Percentiles rank a stretch among this genome's conserved stretches.
phyloP scores from a whole-genome alignment of 2,113 vertebrate genomes.

The Pterophyllum scalare region DNA sequence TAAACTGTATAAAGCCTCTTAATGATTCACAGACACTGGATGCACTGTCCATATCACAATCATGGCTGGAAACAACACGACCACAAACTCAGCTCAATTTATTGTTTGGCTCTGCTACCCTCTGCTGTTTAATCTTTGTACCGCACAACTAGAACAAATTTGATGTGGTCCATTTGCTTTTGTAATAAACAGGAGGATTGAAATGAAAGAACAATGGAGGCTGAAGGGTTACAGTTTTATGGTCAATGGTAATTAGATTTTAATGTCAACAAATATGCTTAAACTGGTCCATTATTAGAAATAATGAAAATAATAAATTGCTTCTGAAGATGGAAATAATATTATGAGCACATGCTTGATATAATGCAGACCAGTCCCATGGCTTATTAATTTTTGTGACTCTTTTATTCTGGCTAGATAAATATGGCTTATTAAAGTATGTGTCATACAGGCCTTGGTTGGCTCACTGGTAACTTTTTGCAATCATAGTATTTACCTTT shows the following conservation, averaged over 20 bases:
- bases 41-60: accelerated
- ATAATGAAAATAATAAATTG: not conserved
- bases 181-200: not conserved
- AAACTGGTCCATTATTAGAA: not conserved
- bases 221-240: not conserved
- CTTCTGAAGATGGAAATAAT: not conserved
- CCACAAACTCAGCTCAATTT: not conserved
- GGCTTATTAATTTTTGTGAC: not conserved
- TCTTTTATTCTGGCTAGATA: not conserved
- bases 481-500: no score
- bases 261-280: not conserved
- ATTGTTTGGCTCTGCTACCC: constrained; percentile 41
- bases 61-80: constrained; percentile 26
- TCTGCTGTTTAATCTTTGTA: constrained; percentile 53
- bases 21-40: not conserved
- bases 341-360: not conserved
- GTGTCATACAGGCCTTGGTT: not conserved
- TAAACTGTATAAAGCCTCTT: not conserved
- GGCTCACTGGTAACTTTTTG: not conserved
- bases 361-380: not conserved
- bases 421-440: no score
- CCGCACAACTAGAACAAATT: not conserved
- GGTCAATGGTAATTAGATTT: not conserved
- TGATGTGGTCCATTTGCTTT: not conserved
- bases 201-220: not conserved